Conservation (phyloP, 2,113 vertebrate genomes). For the Anguilla japonica region DNA sequence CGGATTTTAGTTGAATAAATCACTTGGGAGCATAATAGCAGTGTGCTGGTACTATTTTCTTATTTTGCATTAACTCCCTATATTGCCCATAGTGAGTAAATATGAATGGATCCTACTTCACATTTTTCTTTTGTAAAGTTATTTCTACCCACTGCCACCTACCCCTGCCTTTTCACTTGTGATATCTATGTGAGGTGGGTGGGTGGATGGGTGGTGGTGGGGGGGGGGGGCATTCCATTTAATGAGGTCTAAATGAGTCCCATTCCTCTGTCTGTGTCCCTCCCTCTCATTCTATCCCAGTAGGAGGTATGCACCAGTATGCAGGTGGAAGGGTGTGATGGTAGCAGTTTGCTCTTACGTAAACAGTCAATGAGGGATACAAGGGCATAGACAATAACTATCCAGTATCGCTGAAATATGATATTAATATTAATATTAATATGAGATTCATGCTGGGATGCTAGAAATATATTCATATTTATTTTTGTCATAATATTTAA, state of each 20-base stretch:
- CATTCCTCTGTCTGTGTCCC: neutral
- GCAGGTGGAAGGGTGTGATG: constrained; percentile 44
- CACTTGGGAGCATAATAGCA: no score
- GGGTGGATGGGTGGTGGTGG: neutral
- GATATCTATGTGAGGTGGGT: neutral
- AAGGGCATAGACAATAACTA: neutral
- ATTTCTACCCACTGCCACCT: neutral
- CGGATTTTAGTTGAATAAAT: no score
- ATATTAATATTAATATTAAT: no score
- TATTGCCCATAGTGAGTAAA: no score
- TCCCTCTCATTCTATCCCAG: constrained; percentile 42
- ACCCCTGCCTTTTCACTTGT: neutral
- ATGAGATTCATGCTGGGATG: neutral
- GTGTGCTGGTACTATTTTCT: no score
- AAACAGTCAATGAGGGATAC: constrained; percentile 39
- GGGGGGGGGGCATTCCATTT: neutral
- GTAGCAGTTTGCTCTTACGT: constrained; percentile 58
- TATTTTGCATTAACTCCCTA: no score
- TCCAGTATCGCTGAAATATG: no score
- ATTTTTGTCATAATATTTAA: neutral
- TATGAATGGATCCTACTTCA: no score
- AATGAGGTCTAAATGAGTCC: constrained; percentile 5
- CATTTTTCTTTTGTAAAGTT: no score
- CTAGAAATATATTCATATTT: neutral
- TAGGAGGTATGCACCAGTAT: constrained; percentile 48